Evolutionary conservation across 2,888 invertebrate genomes (phyloP), one percentile per base, ranked within the genome.

Genomic region (Stomorhina lunata): DNA sequence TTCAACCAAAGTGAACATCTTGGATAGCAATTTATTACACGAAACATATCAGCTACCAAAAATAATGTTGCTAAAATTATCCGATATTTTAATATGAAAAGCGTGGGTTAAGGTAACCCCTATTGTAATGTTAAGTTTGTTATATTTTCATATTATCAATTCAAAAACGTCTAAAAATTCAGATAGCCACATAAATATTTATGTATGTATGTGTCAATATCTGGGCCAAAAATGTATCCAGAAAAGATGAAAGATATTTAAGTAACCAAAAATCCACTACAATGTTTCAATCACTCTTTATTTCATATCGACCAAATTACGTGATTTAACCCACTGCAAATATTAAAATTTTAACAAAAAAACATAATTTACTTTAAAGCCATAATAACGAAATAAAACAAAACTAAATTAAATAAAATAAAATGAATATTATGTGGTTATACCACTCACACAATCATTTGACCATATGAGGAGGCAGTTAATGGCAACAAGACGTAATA

Each of bases 381-480:
- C 32, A 53, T 63, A 63, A 37, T 25, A 65, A n/a, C 22, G 12
- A 17, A n/a, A n/a, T n/a, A n/a, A n/a, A n/a, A n/a, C n/a, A n/a
- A n/a, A n/a, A n/a, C n/a, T n/a, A n/a, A n/a, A 43, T 43, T 6
- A 43, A 43, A 37, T 25, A 50, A 73, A 45, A 48, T 59, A 43
- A 75, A 45, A 40, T 50, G 50, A 53, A 75, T n/a, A n/a, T n/a
- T n/a, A 43, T 72, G 57, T 68, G 45, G 77, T 76, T 50, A 57
- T 59, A 37, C 59, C 27, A 15, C 40, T 63, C 20, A 80, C n/a
- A n/a, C 43, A 59, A 55, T 61, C 71, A 66, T 66, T 72, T 81
- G 71, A 45, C 81, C 81, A 77, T 77, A 77, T 72, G 37, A 25
- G 81, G 77, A 48, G 50, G n/a, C n/a, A n/a, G n/a, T n/a, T n/a